phyloP scores from a whole-genome alignment of 2,797 vertebrate genomes.

The Scarus forsteni region DNA sequence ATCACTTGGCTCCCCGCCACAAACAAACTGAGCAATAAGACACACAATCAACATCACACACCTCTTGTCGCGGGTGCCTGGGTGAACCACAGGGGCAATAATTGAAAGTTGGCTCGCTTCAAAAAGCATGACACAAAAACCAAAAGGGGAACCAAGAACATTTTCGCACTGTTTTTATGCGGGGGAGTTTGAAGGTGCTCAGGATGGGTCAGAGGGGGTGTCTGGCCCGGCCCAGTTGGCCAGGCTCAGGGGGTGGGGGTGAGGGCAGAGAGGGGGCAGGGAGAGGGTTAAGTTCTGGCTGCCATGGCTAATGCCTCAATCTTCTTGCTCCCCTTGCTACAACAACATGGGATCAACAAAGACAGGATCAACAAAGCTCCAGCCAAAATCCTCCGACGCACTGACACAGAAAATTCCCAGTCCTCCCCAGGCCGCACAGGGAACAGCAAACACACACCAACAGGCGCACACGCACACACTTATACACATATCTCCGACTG shows the following conservation, averaged over 20 bases:
- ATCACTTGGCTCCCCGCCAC: conserved; percentile 83
- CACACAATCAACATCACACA: conserved; percentile 70
- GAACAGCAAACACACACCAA: conserved; percentile 85
- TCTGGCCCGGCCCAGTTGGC: conserved; percentile 54
- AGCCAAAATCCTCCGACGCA: conserved; percentile 94
- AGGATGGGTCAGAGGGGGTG: conserved; percentile 68
- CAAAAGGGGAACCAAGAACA: conserved; percentile 73
- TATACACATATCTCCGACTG: conserved; percentile 70
- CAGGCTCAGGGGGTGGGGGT: conserved; percentile 48
- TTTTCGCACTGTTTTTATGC: conserved; percentile 65
- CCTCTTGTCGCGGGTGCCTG: conserved; percentile 75
- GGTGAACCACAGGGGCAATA: conserved; percentile 80
- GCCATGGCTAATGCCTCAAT: conserved; percentile 89
- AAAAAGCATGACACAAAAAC: conserved; percentile 84
- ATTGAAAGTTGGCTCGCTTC: conserved; percentile 88
- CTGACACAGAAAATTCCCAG: conserved; percentile 97
- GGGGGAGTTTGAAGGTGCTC: conserved; percentile 55
- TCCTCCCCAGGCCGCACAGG: conserved; percentile 87
- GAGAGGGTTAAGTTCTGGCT: conserved; percentile 86
- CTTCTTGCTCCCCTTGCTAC: conserved; percentile 81
- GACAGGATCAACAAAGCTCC: conserved; percentile 91
- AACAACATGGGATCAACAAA: conserved; percentile 89
- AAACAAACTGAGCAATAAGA: conserved; percentile 77
- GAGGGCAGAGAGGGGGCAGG: conserved; percentile 49
- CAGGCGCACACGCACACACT: conserved; percentile 47